phyloP scores from a whole-genome alignment of 2,113 vertebrate species.

The Indicator maculatus region DNA sequence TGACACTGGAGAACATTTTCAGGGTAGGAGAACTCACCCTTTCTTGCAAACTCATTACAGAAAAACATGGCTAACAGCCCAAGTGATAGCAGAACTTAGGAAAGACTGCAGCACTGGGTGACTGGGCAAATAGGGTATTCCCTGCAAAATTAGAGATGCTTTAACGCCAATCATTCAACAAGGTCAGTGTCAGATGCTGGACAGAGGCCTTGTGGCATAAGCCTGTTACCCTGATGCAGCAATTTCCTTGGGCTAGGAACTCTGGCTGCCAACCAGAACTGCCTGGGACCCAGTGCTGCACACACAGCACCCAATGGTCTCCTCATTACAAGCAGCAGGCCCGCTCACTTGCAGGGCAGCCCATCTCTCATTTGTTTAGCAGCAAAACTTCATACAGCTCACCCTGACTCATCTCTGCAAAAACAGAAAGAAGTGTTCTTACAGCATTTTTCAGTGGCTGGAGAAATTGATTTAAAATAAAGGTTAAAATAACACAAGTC shows the following conservation, averaged over 20 bases:
- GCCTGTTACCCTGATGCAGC: background rate
- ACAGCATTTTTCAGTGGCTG: background rate
- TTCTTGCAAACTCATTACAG: background rate
- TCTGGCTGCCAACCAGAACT: background rate
- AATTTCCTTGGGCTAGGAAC: background rate
- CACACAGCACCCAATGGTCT: background rate
- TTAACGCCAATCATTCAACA: background rate
- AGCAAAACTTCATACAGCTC: background rate
- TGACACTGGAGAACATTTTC: background rate
- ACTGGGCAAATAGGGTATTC: background rate
- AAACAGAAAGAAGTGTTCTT: background rate
- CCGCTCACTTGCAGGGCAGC: background rate
- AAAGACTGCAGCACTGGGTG: background rate
- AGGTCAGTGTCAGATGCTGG: background rate
- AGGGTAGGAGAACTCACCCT: background rate
- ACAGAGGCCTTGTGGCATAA: background rate
- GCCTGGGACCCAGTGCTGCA: background rate
- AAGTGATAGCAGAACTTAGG: background rate
- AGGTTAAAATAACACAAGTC: background rate
- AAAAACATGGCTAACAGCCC: background rate
- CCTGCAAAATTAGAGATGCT: background rate
- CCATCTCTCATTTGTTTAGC: background rate
- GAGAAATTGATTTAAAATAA: background rate
- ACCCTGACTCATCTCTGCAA: background rate
- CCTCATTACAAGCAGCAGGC: background rate